Percentiles rank a stretch among this genome's conserved stretches.
Evolutionary conservation across 2,888 invertebrate genomes (phyloP).

Genomic region (Troides aeacus): DNA sequence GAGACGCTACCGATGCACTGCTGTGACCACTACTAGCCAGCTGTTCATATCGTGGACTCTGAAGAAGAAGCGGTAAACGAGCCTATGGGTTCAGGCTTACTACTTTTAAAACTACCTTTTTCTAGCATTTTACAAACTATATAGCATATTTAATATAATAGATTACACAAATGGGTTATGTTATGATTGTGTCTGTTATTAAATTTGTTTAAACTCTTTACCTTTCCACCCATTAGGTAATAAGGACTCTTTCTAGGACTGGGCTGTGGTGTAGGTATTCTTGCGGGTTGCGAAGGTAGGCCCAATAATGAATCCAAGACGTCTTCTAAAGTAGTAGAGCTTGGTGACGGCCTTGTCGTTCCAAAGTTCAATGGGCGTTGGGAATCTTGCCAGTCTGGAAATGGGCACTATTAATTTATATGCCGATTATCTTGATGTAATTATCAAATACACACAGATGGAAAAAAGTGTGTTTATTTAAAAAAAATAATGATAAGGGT

Average conservation of each 20-base stretch:
- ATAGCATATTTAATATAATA: neutral
- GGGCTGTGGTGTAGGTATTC: conserved; percentile 86
- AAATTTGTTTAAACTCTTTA: conserved; percentile 39
- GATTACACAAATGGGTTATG: neutral
- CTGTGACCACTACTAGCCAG: conserved; percentile 73
- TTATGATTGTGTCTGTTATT: neutral
- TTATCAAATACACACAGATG: neutral
- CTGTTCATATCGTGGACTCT: conserved; percentile 77
- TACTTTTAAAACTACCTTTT: neutral
- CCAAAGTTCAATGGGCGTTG: conserved; percentile 75
- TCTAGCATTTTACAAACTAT: neutral
- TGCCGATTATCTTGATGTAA: neutral
- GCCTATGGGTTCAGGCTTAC: conserved; percentile 1
- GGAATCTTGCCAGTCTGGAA: conserved; percentile 77
- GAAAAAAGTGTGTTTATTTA: neutral
- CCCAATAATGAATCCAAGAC: conserved; percentile 95
- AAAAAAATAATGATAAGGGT: neutral
- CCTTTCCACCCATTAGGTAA: conserved; percentile 74
- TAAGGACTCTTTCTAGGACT: conserved; percentile 77
- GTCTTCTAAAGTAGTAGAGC: conserved; percentile 94
- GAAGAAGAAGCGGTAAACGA: conserved; percentile 36
- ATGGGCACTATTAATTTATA: conserved; percentile 26
- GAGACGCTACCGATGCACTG: conserved; percentile 68
- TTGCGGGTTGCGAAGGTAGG: conserved; percentile 85
- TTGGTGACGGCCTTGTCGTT: conserved; percentile 84